Percentiles rank a stretch among this genome's conserved stretches.
These are phyloP conservation scores for Rhabdomys pumilio DNA, from an alignment of 2,797 vertebrate genomes.

Conservation along the genomic window DNA sequence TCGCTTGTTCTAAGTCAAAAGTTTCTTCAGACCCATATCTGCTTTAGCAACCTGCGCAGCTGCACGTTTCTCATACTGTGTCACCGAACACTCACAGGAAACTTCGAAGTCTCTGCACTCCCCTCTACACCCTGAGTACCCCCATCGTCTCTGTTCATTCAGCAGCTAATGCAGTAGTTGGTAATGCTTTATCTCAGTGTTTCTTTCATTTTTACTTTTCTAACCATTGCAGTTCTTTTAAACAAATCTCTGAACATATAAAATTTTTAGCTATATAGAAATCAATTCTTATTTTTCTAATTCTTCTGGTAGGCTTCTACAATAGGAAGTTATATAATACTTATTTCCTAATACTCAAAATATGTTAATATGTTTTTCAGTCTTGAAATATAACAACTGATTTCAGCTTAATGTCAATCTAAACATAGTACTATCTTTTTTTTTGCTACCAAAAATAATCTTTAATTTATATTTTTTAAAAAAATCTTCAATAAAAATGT, in stretches of 20 bases:
- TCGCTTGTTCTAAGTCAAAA: fast-evolving
- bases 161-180: not conserved
- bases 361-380: not conserved
- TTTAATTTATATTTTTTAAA: not conserved
- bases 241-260: not conserved
- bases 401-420: not conserved
- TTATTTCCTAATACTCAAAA: constrained; percentile 20
- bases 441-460: not conserved
- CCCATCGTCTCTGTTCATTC: not conserved
- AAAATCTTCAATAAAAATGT: not conserved
- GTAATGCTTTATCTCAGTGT: not conserved
- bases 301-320: not conserved
- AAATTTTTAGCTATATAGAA: not conserved
- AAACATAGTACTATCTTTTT: not conserved
- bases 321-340: not conserved
- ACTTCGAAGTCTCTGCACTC: fast-evolving
- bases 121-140: not conserved
- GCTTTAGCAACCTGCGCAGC: fast-evolving
- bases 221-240: not conserved
- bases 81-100: not conserved
- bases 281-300: not conserved
- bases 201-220: not conserved
- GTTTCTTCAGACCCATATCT: not conserved
- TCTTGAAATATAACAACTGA: not conserved
- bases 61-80: not conserved